Conservation (phyloP, 2,888 invertebrate species). For the Euplagia quadripunctaria region DNA sequence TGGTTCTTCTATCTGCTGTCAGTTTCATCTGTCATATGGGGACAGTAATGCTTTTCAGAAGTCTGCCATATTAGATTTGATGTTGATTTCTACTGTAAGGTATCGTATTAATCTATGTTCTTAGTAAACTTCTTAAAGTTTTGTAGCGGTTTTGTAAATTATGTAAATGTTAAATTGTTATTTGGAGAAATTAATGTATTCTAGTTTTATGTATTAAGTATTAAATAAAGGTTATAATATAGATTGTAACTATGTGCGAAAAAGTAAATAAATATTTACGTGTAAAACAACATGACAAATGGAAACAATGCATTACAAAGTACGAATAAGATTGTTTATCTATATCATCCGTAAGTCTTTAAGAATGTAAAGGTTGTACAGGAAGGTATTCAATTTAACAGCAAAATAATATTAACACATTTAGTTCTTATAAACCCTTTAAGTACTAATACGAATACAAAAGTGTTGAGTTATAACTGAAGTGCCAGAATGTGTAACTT, state of each 20-base stretch:
- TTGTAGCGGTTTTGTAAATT: slow-evolving; percentile 36
- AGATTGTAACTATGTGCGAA: slow-evolving; percentile 26
- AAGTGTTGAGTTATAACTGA: slow-evolving; percentile 44
- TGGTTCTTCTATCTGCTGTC: too few relatives aligned
- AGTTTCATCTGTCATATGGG: too few relatives aligned
- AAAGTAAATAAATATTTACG: slow-evolving; percentile 39
- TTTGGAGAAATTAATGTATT: slow-evolving; percentile 18
- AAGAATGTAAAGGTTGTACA: too few relatives aligned
- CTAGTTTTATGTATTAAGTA: slow-evolving; percentile 46
- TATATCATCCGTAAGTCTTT: too few relatives aligned
- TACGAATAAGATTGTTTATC: too few relatives aligned
- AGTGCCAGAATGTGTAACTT: slow-evolving; percentile 31
- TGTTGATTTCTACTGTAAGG: too few relatives aligned
- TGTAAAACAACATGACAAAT: too few relatives aligned
- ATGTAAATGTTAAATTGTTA: slow-evolving; percentile 21
- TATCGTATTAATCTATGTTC: neutral
- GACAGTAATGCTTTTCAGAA: too few relatives aligned
- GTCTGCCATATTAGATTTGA: too few relatives aligned
- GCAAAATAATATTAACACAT: neutral
- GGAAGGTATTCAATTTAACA: neutral
- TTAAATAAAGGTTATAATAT: slow-evolving; percentile 33
- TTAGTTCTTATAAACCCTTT: neutral
- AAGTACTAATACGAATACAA: slow-evolving; percentile 10
- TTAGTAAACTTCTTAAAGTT: too few relatives aligned
- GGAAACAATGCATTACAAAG: too few relatives aligned